Evolutionary conservation across 1,140 invertebrate genomes (phyloP).

Genomic region (Macrosteles quadrilineatus): DNA sequence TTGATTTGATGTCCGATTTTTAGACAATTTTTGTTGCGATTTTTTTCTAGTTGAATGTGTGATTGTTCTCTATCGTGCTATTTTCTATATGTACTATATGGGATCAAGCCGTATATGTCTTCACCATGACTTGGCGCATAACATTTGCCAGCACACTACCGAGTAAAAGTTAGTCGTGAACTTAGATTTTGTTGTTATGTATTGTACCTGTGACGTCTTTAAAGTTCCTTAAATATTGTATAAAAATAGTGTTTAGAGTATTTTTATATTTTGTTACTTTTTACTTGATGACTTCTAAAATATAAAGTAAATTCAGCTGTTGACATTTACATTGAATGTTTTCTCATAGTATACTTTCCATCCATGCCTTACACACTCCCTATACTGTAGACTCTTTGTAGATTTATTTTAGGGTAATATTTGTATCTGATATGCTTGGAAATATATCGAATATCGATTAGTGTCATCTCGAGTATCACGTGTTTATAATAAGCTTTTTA

Average conservation of each 20-base stretch:
- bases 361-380: slow-evolving; percentile 12
- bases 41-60: slow-evolving; percentile 10
- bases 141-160: slow-evolving; percentile 22
- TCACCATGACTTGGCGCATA: slow-evolving; percentile 16
- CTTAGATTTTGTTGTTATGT: slow-evolving; percentile 26
- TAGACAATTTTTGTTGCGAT: slow-evolving; percentile 1
- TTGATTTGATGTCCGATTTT: slow-evolving; percentile 7
- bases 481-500: slow-evolving; percentile 15
- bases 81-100: slow-evolving; percentile 18
- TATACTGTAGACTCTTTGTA: slow-evolving; percentile 13
- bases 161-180: slow-evolving; percentile 10
- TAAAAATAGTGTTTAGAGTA: slow-evolving; percentile 24
- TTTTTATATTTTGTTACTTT: slow-evolving; percentile 29
- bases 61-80: slow-evolving; percentile 12
- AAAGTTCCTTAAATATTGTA: slow-evolving; percentile 27
- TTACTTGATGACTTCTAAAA: slow-evolving; percentile 17
- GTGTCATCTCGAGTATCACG: not conserved
- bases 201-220: slow-evolving; percentile 24
- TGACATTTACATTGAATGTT: not conserved
- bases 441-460: slow-evolving; percentile 3
- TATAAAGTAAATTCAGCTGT: slow-evolving; percentile 26
- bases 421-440: slow-evolving; percentile 8
- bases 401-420: slow-evolving; percentile 9
- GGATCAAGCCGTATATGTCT: slow-evolving; percentile 11
- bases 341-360: slow-evolving; percentile 14